Percentiles rank a stretch among this genome's conserved stretches.
Conservation (phyloP, 2,888 invertebrate genomes). For the Chironomus tentans region DNA sequence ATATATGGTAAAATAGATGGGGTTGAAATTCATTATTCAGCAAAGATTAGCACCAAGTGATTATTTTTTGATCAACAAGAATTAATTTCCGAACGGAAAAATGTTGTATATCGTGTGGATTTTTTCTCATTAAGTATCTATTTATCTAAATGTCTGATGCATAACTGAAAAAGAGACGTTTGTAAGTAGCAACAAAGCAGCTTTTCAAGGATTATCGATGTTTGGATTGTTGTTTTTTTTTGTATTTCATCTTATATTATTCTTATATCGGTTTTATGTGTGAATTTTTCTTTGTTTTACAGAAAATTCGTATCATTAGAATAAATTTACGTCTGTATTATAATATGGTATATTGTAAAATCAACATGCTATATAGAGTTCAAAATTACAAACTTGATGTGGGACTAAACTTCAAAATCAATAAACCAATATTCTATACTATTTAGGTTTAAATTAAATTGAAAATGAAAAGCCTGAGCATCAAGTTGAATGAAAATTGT, state of each 20-base stretch:
- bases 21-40: constrained; percentile 17
- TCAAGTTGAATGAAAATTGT: too few relatives aligned
- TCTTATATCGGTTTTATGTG: too few relatives aligned
- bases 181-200: background rate
- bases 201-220: constrained; percentile 5
- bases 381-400: background rate
- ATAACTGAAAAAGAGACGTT: background rate
- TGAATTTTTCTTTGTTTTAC: too few relatives aligned
- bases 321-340: too few relatives aligned
- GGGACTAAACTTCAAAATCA: background rate
- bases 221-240: background rate
- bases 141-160: constrained; percentile 22
- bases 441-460: constrained; percentile 7
- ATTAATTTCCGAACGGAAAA: constrained; percentile 13
- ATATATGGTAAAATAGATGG: background rate
- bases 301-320: too few relatives aligned
- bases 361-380: too few relatives aligned
- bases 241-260: background rate
- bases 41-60: constrained; percentile 24
- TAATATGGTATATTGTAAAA: too few relatives aligned
- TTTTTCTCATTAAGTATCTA: constrained; percentile 13
- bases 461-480: background rate
- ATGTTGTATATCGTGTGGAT: background rate
- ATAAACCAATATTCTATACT: background rate
- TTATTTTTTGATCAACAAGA: constrained; percentile 25